Evolutionary conservation across 1,140 invertebrate species (phyloP).

Genomic region (Amyelois transitella): DNA sequence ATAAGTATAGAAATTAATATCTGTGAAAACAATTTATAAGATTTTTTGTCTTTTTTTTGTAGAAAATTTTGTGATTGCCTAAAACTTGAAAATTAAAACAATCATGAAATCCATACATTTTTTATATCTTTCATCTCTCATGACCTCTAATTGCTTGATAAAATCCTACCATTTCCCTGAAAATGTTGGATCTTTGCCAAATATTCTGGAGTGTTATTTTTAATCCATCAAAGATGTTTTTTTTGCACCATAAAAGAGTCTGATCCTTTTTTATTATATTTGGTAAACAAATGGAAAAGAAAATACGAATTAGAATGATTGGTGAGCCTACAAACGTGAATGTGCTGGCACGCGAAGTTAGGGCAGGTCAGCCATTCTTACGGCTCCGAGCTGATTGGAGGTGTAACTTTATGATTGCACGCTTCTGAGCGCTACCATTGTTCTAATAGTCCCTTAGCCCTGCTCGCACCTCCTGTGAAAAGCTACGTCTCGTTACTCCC

Average conservation of each 20-base stretch:
- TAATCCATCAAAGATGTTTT: constrained; percentile 14
- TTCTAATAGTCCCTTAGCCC: constrained; percentile 50
- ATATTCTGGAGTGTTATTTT: constrained; percentile 23
- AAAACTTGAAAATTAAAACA: too few relatives aligned
- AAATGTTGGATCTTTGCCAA: constrained; percentile 25
- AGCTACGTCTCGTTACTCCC: constrained; percentile 45
- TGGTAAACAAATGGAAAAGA: background rate
- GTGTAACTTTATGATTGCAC: constrained; percentile 61
- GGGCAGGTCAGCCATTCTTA: constrained; percentile 47
- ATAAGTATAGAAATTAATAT: too few relatives aligned
- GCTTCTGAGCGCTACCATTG: constrained; percentile 60
- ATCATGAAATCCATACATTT: too few relatives aligned
- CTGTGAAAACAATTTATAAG: too few relatives aligned
- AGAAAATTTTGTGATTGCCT: background rate
- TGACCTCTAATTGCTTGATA: background rate
- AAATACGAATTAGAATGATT: constrained; percentile 10
- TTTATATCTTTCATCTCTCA: background rate
- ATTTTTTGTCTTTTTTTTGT: background rate
- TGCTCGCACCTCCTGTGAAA: constrained; percentile 29
- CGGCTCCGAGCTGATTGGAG: constrained; percentile 44
- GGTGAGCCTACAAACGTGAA: constrained; percentile 22
- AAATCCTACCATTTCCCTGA: constrained; percentile 2
- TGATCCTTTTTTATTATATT: background rate
- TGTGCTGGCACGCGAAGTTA: constrained; percentile 27
- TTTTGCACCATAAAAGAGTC: background rate